Percentiles rank a stretch among this genome's conserved stretches.
Evolutionary conservation across 2,888 invertebrate genomes (phyloP).

Genomic region (Tetragonula carbonaria): DNA sequence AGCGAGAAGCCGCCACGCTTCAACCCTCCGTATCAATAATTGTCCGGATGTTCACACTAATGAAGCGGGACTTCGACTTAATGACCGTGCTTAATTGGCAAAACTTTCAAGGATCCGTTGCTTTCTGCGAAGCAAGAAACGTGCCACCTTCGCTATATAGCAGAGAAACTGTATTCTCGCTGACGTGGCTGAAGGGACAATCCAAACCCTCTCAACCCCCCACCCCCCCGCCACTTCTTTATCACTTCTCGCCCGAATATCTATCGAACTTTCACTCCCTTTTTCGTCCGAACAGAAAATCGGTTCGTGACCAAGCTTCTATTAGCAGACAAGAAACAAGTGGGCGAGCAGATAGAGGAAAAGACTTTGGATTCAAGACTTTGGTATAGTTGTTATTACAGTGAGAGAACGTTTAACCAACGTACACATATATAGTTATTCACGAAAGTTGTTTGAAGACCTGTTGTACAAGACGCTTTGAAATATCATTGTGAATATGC

Average conservation of each 20-base stretch:
- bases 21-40: constrained; percentile 59
- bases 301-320: background rate
- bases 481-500: too few relatives aligned
- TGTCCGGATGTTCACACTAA: constrained; percentile 66
- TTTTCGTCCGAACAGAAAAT: background rate
- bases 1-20: constrained; percentile 33
- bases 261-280: constrained; percentile 2
- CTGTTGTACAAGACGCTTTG: too few relatives aligned
- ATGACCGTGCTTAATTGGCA: constrained; percentile 67
- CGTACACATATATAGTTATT: too few relatives aligned
- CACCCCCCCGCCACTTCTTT: background rate
- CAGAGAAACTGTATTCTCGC: constrained; percentile 11
- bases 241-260: background rate
- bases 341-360: too few relatives aligned
- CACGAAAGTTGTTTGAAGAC: too few relatives aligned
- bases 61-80: constrained; percentile 67
- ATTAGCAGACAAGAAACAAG: background rate
- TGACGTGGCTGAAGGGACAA: constrained; percentile 6
- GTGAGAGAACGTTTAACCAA: too few relatives aligned
- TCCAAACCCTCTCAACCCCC: background rate
- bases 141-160: constrained; percentile 37
- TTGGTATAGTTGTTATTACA: too few relatives aligned
- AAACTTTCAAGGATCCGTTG: constrained; percentile 64
- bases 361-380: too few relatives aligned
- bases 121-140: constrained; percentile 48